A percentile compares a stretch with the other conserved stretches of the same genome.
phyloP scores from a whole-genome alignment of 2,888 invertebrate species.

The Pediacus dermestoides region DNA sequence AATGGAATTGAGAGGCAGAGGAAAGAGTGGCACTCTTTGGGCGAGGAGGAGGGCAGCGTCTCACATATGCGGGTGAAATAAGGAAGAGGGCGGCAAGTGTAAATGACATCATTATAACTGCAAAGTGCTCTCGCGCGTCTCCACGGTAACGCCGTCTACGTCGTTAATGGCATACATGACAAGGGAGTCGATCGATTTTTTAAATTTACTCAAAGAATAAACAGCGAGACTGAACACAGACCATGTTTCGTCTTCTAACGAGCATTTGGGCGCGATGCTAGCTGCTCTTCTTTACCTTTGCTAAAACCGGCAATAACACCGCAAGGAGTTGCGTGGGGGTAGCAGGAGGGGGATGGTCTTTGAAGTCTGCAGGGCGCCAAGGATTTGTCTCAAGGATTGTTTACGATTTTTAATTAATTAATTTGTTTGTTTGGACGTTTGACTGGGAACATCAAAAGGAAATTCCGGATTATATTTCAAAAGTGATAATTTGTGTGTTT shows the following conservation, averaged over 20 bases:
- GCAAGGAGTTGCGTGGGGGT: slow-evolving; percentile 25
- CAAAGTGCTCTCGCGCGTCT: slow-evolving; percentile 52
- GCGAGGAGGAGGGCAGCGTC: slow-evolving; percentile 22
- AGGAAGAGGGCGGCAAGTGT: slow-evolving; percentile 51
- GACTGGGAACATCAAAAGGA: slow-evolving; percentile 28
- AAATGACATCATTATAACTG: slow-evolving; percentile 55
- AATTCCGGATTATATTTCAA: slow-evolving; percentile 4
- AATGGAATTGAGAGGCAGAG: slow-evolving; percentile 22
- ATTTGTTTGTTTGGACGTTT: slow-evolving; percentile 29
- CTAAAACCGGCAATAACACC: slow-evolving; percentile 27
- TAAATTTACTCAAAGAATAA: slow-evolving; percentile 52
- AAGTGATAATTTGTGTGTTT: too few species aligned
- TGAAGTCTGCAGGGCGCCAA: slow-evolving; percentile 26
- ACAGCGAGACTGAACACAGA: slow-evolving; percentile 42
- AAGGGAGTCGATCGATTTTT: slow-evolving; percentile 52
- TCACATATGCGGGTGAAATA: slow-evolving; percentile 48
- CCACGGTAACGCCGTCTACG: slow-evolving; percentile 48
- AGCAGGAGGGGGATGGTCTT: too few species aligned
- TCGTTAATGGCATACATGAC: slow-evolving; percentile 53
- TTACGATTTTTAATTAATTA: slow-evolving; percentile 30
- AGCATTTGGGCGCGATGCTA: too few species aligned
- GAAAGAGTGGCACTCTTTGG: slow-evolving; percentile 18
- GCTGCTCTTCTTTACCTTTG: too few species aligned
- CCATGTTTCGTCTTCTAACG: slow-evolving; percentile 3
- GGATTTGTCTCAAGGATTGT: slow-evolving; percentile 28